A percentile compares a stretch with the other conserved stretches of the same genome.
phyloP scores from a whole-genome alignment of 2,888 invertebrate genomes.

The Alcis repandata region DNA sequence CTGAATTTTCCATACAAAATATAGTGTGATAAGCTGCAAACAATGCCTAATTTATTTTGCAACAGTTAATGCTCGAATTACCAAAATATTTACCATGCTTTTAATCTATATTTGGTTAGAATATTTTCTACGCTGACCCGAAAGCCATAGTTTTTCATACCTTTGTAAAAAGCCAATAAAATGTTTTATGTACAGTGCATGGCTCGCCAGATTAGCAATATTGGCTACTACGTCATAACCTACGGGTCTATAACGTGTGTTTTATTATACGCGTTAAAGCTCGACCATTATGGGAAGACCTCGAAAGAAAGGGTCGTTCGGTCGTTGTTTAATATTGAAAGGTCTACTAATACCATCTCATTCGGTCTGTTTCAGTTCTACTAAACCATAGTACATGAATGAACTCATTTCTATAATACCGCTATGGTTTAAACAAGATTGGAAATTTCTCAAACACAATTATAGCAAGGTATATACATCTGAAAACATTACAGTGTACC shows the following conservation, averaged over 20 bases:
- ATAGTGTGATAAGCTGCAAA: too few species aligned
- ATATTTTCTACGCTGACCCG: too few species aligned
- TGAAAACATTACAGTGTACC: neutral
- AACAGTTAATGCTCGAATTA: too few species aligned
- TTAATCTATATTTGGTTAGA: too few species aligned
- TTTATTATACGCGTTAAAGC: constrained; percentile 50
- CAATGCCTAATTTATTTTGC: too few species aligned
- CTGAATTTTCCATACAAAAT: too few species aligned
- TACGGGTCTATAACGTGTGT: constrained; percentile 33
- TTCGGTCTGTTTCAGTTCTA: too few species aligned
- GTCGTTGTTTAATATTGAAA: constrained; percentile 48
- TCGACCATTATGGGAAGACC: constrained; percentile 22
- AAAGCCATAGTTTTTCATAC: constrained; percentile 5
- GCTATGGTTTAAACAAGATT: neutral
- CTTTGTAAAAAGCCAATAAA: constrained; percentile 68
- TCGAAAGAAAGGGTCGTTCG: constrained; percentile 43
- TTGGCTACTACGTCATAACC: constrained; percentile 49
- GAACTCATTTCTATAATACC: too few species aligned
- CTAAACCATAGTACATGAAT: too few species aligned
- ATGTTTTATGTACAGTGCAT: constrained; percentile 64
- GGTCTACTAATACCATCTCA: neutral
- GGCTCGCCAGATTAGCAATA: constrained; percentile 60
- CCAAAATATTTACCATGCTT: too few species aligned
- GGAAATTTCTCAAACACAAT: neutral
- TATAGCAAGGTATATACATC: neutral